A percentile compares a stretch with the other conserved stretches of the same genome.
Conservation (phyloP, 2,888 invertebrate genomes). For the Thera britannica region DNA sequence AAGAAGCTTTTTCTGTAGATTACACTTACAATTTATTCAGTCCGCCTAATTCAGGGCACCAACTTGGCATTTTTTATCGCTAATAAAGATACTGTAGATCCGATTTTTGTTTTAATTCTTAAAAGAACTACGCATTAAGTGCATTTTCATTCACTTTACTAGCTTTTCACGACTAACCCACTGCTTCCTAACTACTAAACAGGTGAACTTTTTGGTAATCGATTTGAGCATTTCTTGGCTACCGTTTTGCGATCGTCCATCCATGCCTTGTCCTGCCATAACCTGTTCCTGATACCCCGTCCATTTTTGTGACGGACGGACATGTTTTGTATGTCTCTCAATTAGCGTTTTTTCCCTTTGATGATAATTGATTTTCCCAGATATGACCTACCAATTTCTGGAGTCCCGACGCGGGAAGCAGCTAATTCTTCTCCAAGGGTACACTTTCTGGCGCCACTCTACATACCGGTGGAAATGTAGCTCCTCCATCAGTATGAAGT, state of each 20-base stretch:
- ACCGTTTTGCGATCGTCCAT: no score
- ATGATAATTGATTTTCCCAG: conserved; percentile 18
- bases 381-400: conserved; percentile 13
- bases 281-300: no score
- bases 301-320: no score
- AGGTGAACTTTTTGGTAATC: no score
- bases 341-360: neutral
- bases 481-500: conserved; percentile 24
- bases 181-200: no score
- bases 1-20: neutral
- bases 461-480: conserved; percentile 40
- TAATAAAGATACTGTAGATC: conserved; percentile 8
- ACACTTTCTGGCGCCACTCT: conserved; percentile 38
- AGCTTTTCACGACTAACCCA: no score
- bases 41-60: conserved; percentile 11
- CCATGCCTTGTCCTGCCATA: no score
- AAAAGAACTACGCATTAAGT: no score
- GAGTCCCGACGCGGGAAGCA: conserved; percentile 24
- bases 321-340: no score
- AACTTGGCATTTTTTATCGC: neutral
- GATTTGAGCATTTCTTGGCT: no score
- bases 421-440: conserved; percentile 33
- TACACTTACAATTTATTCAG: conserved; percentile 3
- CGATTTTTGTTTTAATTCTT: neutral
- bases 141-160: no score